A percentile compares a stretch with the other conserved stretches of the same genome.
Evolutionary conservation across 37 sponge, comb jelly and placozoan species (phyloP).

Genomic region (Halichondria panicea): DNA sequence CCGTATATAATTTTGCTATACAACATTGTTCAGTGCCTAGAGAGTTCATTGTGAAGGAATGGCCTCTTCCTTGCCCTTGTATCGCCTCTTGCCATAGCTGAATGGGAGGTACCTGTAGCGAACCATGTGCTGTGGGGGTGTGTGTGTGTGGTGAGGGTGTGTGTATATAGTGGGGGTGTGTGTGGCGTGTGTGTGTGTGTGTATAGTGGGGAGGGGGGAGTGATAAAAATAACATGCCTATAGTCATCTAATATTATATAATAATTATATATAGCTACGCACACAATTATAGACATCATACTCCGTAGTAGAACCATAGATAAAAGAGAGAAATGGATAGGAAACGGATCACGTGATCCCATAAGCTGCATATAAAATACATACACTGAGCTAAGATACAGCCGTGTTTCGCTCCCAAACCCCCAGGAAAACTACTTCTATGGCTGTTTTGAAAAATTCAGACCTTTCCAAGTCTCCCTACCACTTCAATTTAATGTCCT

Average conservation of each 20-base stretch:
- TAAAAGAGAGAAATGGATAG: no score
- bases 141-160: constrained; percentile 1
- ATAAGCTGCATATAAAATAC: no score
- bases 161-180: neutral
- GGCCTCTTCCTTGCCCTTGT: constrained; percentile 82
- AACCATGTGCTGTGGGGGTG: constrained; percentile 87
- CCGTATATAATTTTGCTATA: neutral
- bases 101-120: constrained; percentile 95
- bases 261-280: neutral
- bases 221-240: neutral
- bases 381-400: no score
- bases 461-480: no score
- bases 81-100: constrained; percentile 86
- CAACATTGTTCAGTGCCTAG: neutral
- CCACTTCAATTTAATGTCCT: no score
- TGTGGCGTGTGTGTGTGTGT: constrained; percentile 11
- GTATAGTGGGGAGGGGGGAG: neutral
- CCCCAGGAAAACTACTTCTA: no score
- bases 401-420: no score
- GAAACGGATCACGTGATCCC: no score
- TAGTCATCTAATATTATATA: neutral
- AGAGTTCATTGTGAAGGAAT: constrained; percentile 13
- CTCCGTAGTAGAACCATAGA: no score
- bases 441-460: no score
- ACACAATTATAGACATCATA: neutral